A percentile compares a stretch with the other conserved stretches of the same genome.
Conservation (phyloP, 2,113 vertebrate species). For the Eptesicus fuscus region DNA sequence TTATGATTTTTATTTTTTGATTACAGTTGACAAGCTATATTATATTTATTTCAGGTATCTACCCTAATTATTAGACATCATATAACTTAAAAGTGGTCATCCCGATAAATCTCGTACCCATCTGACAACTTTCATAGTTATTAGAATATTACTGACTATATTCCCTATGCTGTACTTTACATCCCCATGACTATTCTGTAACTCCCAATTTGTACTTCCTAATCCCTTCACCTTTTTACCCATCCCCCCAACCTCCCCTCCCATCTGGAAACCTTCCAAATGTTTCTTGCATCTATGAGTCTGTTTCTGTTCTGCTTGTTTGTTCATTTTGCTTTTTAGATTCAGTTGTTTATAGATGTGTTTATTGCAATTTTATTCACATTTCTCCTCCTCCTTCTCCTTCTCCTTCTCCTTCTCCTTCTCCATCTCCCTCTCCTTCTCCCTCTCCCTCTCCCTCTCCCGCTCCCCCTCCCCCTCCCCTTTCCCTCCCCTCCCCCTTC, state of each 20-base stretch:
- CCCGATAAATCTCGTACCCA: not conserved
- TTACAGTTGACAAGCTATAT: not conserved
- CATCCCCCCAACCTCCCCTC: not conserved
- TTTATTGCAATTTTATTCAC: no score
- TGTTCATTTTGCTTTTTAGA: not conserved
- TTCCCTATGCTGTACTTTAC: not conserved
- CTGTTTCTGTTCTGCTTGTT: not conserved
- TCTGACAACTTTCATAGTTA: not conserved
- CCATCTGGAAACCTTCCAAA: not conserved
- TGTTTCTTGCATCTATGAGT: not conserved
- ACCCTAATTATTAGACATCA: not conserved
- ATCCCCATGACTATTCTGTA: not conserved
- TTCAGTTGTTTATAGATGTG: not conserved
- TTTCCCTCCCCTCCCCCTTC: no score
- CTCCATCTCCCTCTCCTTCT: no score
- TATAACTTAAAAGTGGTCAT: not conserved
- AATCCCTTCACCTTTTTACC: not conserved
- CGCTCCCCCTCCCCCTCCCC: no score
- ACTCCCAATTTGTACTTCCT: not conserved
- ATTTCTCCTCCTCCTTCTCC: no score
- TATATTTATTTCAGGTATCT: not conserved
- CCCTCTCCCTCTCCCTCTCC: no score
- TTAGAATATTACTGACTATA: not conserved
- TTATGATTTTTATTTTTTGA: not conserved
- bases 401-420: no score